Base-by-base conservation (phyloP, 2,113 vertebrate species). In the Polyodon spathula region DNA sequence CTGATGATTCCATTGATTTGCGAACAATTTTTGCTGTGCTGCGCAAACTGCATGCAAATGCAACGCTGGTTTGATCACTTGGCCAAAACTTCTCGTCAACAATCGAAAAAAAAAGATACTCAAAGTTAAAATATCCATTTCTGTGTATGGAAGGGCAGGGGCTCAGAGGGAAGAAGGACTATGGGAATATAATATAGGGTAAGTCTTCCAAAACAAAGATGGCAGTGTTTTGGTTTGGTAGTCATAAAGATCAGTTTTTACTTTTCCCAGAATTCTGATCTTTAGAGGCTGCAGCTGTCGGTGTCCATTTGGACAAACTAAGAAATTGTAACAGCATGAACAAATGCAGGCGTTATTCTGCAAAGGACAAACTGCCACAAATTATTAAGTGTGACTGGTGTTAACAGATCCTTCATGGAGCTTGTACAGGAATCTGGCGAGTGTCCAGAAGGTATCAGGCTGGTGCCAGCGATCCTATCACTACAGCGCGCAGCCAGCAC, bases 241-340 rank as follows among this genome's bases (percentile, higher is more conserved):
- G 51, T 60, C 51, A 54, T 53, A 54, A 48, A 59, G 57, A 50
- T 59, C 37, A 8, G 27, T 38, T 44, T 38, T 39, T 55, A 44
- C 37, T 37, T 52, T 60, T 62, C 17, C 42, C 60, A 11, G 39
- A 16, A 27, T 40, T 54, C 9, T 37, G 42, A 40, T 16, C 10
- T n/a, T 27, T 38, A 16, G 11, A 5, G 5, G 41, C 16, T 11
- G 63, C 63, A 60, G 63, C 63, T 60, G 63, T 55, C 58, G 3
- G 17, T 46, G 51, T 65, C 63, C 57, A 43, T 65, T 65, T 65
- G 27, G 14, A 52, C 15, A 39, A 51, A 54, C 39, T 16, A 53
- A 50, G 38, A 61, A 40, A 58, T 58, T 60, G 37, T 59, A 46
- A 14, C 58, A n/a, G 58, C 46, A 27, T 39, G 58, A 60, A 60